Conservation (phyloP, 2,888 invertebrate genomes). For the Rotaria sp. region DNA sequence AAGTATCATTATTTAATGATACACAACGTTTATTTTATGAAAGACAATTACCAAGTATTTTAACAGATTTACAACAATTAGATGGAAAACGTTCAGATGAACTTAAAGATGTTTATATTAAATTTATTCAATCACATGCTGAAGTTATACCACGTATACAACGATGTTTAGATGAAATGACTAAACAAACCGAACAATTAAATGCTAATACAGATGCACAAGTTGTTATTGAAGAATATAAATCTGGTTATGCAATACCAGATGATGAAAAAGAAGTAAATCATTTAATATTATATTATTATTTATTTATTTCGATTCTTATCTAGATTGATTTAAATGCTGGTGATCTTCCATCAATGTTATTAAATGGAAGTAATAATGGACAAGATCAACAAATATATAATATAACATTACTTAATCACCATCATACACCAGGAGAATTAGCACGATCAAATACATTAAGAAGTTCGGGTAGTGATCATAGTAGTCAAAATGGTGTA, state of each 20-base stretch:
- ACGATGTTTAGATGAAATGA: constrained; percentile 31
- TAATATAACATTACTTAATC: neutral
- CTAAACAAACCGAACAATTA: neutral
- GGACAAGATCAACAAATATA: neutral
- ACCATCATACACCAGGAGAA: neutral
- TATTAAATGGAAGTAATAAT: constrained; percentile 2
- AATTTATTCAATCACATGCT: constrained; percentile 31
- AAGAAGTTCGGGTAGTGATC: constrained; percentile 25
- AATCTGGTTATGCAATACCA: constrained; percentile 36
- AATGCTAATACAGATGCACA: constrained; percentile 15
- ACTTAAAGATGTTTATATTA: constrained; percentile 31
- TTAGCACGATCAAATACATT: constrained; percentile 27
- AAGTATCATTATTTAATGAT: neutral
- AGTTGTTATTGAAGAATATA: constrained; percentile 29
- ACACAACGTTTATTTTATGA: constrained; percentile 24
- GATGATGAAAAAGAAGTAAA: constrained; percentile 29
- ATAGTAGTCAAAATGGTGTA: constrained; percentile 18
- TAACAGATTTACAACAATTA: constrained; percentile 14
- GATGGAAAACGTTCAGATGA: constrained; percentile 32
- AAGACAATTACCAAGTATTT: constrained; percentile 35
- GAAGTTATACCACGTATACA: constrained; percentile 38
- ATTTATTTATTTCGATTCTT: neutral
- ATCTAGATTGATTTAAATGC: neutral
- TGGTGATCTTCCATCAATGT: neutral
- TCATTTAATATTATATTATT: too few species aligned